Evolutionary conservation across 2,113 vertebrate species (phyloP).

Genomic region (Cepphus grylle): DNA sequence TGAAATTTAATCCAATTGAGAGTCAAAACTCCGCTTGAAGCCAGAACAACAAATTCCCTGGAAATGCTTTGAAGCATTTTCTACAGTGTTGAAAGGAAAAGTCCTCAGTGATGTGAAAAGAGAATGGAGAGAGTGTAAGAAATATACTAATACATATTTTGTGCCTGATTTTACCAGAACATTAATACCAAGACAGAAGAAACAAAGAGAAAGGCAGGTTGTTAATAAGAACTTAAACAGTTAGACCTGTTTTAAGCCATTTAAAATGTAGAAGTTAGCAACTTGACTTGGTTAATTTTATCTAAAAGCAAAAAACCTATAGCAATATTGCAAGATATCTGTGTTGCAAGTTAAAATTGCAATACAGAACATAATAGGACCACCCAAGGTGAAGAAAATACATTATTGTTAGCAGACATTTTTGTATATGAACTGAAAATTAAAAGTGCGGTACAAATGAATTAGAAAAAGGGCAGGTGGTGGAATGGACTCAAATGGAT

Average conservation of each 20-base stretch:
- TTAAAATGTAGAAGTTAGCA: background rate
- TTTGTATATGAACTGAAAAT: background rate
- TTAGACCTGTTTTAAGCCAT: background rate
- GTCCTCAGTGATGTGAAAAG: background rate
- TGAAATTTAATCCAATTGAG: background rate
- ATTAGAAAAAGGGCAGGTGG: background rate
- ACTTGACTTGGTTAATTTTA: background rate
- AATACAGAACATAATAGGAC: background rate
- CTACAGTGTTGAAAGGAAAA: background rate
- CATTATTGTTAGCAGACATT: background rate
- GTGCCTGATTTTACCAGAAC: background rate
- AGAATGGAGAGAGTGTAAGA: background rate
- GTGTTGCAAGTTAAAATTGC: background rate
- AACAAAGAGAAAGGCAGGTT: background rate
- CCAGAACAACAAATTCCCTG: background rate
- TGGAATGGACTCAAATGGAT: background rate
- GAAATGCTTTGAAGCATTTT: background rate
- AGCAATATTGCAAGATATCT: background rate
- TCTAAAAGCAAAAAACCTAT: background rate
- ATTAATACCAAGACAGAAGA: background rate
- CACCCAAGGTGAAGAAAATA: background rate
- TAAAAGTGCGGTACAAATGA: background rate
- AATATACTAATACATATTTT: background rate
- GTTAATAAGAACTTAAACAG: background rate
- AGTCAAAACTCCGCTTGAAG: background rate